These are phyloP conservation scores for Diadumene lineata DNA, from an alignment of 92 coral and sea anemone species.

Conservation along the genomic window DNA sequence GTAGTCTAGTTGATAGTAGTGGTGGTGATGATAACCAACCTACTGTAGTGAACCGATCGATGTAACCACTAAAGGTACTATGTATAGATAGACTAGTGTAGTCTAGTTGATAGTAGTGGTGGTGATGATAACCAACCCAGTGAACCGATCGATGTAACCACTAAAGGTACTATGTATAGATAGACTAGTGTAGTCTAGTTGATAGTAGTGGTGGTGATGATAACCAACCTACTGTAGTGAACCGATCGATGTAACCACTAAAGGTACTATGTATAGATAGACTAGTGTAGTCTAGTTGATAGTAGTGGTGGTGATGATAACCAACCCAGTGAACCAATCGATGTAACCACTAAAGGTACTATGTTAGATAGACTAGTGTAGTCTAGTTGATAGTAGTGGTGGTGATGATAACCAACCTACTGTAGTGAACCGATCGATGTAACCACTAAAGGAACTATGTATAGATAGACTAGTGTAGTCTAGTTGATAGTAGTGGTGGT, in stretches of 20 bases:
- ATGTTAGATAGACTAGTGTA: not conserved
- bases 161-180: conserved; percentile 22
- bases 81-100: not conserved
- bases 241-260: conserved; percentile 11
- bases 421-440: conserved; percentile 17
- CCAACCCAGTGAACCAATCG: conserved; percentile 13
- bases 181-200: not conserved
- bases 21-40: not conserved
- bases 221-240: too few species aligned
- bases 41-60: conserved; percentile 17
- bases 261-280: conserved; percentile 10
- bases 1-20: not conserved
- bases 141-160: conserved; percentile 11
- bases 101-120: conserved; percentile 8
- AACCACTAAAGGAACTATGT: conserved; percentile 28
- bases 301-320: conserved; percentile 4
- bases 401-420: too few species aligned
- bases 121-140: conserved; percentile 10
- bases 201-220: not conserved
- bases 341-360: conserved; percentile 26
- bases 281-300: not conserved
- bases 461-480: not conserved
- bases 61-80: conserved; percentile 30
- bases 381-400: not conserved
- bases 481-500: not conserved